Evolutionary conservation across 37 sponge, comb jelly and placozoan species (phyloP).

Genomic region (Halichondria panicea): DNA sequence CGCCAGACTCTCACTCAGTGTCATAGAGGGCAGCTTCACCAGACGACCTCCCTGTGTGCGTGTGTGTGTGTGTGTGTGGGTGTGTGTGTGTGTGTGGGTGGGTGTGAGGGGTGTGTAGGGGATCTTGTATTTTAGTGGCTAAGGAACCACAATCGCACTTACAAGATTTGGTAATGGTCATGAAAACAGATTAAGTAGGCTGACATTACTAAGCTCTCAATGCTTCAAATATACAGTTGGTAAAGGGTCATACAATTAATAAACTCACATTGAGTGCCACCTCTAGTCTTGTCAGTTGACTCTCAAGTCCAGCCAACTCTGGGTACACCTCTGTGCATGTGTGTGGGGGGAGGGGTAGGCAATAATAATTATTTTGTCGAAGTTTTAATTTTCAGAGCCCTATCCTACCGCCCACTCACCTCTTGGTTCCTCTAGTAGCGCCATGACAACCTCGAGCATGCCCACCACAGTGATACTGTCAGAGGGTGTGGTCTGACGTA

Average conservation of each 20-base stretch:
- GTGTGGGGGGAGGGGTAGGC: neutral
- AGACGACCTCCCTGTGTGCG: constrained; percentile 31
- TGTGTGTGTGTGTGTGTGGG: no score
- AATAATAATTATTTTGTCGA: neutral
- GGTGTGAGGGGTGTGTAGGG: neutral
- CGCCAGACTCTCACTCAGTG: constrained; percentile 46
- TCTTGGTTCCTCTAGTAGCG: constrained; percentile 51
- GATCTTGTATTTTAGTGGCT: no score
- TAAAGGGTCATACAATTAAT: no score
- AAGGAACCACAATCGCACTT: no score
- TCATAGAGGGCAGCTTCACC: constrained; percentile 31
- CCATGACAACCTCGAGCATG: constrained; percentile 48
- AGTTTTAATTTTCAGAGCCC: neutral
- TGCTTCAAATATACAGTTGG: no score
- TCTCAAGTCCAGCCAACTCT: constrained; percentile 44
- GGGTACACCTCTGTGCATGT: constrained; percentile 30
- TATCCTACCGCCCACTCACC: constrained; percentile 11
- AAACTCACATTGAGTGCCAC: constrained; percentile 36
- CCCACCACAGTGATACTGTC: constrained; percentile 14
- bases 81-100: no score
- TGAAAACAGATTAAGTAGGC: no score
- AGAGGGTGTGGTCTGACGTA: neutral
- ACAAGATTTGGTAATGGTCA: neutral
- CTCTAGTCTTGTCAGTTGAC: constrained; percentile 48
- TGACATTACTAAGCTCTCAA: no score